Evolutionary conservation across 2,888 invertebrate species (phyloP).

Genomic region (Scelioninae gen. 1): DNA sequence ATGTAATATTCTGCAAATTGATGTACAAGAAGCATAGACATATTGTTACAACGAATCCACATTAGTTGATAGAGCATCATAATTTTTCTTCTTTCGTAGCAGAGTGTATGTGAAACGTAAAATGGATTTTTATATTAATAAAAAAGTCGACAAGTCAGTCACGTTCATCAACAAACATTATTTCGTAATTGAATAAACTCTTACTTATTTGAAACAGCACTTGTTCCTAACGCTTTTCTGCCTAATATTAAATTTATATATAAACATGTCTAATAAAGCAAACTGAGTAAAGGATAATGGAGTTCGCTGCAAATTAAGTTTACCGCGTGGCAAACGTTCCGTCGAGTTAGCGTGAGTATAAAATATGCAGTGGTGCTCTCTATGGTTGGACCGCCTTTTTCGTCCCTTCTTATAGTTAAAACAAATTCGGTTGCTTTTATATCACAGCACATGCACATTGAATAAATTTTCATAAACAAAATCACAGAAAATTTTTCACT

Average conservation of each 20-base stretch:
- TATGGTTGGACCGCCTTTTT: slow-evolving; percentile 46
- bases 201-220: slow-evolving; percentile 26
- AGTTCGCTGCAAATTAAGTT: slow-evolving; percentile 78
- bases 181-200: slow-evolving; percentile 9
- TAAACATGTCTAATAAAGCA: slow-evolving; percentile 72
- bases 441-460: not conserved
- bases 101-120: not conserved
- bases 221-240: slow-evolving; percentile 27
- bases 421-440: slow-evolving; percentile 43
- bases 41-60: too few relatives aligned
- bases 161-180: slow-evolving; percentile 5
- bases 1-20: too few relatives aligned
- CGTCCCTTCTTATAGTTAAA: slow-evolving; percentile 71
- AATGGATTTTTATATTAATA: not conserved
- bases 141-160: not conserved
- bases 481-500: not conserved
- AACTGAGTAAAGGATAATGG: slow-evolving; percentile 73
- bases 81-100: not conserved
- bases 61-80: not conserved
- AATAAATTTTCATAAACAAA: slow-evolving; percentile 11
- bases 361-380: slow-evolving; percentile 75
- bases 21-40: too few relatives aligned
- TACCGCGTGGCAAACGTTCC: slow-evolving; percentile 70
- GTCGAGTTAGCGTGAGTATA: slow-evolving; percentile 75
- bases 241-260: slow-evolving; percentile 55